phyloP scores from a whole-genome alignment of 2,888 invertebrate species.

The Drosophila pegasa region DNA sequence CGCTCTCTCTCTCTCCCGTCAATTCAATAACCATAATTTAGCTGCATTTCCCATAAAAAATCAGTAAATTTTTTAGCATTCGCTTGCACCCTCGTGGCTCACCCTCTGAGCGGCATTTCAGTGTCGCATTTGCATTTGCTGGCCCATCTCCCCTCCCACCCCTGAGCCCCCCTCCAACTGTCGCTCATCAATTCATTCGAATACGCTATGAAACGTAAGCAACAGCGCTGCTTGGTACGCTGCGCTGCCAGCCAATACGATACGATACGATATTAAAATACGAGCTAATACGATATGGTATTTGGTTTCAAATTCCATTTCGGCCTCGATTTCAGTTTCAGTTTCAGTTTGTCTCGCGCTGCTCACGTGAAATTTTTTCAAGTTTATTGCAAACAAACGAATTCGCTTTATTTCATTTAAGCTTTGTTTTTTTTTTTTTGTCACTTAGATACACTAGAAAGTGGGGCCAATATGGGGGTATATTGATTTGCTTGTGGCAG shows the following conservation, averaged over 20 bases:
- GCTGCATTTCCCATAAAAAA: constrained; percentile 16
- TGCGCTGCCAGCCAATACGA: neutral
- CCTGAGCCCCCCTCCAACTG: neutral
- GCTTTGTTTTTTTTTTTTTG: constrained; percentile 4
- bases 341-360: constrained; percentile 26
- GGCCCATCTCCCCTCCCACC: neutral
- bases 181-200: constrained; percentile 9
- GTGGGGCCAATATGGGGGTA: neutral
- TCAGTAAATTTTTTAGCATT: constrained; percentile 13
- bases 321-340: constrained; percentile 25
- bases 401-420: constrained; percentile 50
- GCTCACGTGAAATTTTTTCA: constrained; percentile 49
- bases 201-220: constrained; percentile 1
- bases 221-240: neutral
- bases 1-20: neutral
- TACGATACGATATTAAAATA: constrained; percentile 11
- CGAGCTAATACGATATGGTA: constrained; percentile 9
- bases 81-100: constrained; percentile 19
- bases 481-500: neutral
- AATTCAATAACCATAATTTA: constrained; percentile 19
- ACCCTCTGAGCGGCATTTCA: constrained; percentile 28
- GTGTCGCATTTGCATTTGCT: constrained; percentile 30
- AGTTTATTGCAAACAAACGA: constrained; percentile 61
- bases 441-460: neutral
- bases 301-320: constrained; percentile 35